Base-by-base conservation (phyloP, 1,140 invertebrate species). In the Hycleus cichorii region DNA sequence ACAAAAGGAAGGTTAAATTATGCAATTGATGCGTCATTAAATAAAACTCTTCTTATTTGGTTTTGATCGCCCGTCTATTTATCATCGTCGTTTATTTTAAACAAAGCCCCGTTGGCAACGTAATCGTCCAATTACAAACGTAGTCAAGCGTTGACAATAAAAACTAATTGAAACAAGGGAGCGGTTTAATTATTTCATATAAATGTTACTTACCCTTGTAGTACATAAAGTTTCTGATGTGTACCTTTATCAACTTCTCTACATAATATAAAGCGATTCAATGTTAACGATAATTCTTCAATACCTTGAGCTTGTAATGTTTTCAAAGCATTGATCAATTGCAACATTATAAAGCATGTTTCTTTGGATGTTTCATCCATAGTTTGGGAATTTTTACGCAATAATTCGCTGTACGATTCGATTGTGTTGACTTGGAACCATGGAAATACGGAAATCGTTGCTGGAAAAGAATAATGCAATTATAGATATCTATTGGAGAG, bases 301-400 rank as follows among this genome's bases (percentile, higher is more conserved):
- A 90, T 83, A 2, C 89, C 89, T 54, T 89, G 83, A 2, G 88
- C 88, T 70, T 92, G 89, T n/a, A 93, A 76, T 65, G 83, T 84
- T 69, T 91, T 92, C 43, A 92, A 73, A 0, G 86, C 86, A 58
- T 88, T 89, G 1, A 92, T 83, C 42, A 91, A 75, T 70, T 93
- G 90, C 46, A 92, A 75, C 71, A 92, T 78, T 39, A 91, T 79
- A 67, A 93, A 88, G 47, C 79, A 81, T 38, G 77, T 77, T 39
- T 74, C 73, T 51, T 65, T 69, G 49, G 63, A 67, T 43, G 48
- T 59, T 42, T 73, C 69, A 26, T 70, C 69, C 49, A 57, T 74
- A 69, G 72, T 74, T 71, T 66, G 68, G 12, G 77, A 71, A 56
- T 75, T 74, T 24, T 73, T 69, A 67, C 79, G 79, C 2, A 84